These are phyloP conservation scores for Gasterosteus aculeatus DNA, from an alignment of 2,113 vertebrate genomes.

Conservation along the genomic window DNA sequence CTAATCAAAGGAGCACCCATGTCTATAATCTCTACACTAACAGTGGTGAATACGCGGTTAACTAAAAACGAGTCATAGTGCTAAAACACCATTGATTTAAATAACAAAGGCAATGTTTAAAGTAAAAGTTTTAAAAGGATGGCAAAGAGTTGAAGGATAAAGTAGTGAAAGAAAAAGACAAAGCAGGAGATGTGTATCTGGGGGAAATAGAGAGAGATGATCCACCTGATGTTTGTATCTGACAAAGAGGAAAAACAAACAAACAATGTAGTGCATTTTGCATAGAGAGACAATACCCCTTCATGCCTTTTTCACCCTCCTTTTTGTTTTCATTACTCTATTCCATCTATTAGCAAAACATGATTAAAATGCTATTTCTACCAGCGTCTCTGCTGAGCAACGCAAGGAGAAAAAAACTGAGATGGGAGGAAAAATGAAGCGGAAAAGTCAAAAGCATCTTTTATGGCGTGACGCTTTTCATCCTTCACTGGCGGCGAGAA, in stretches of 20 bases:
- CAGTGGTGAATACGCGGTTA: background rate
- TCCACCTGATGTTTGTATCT: conserved; percentile 69
- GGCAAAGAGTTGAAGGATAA: conserved; percentile 34
- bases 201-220: conserved; percentile 64
- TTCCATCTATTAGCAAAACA: conserved; percentile 79
- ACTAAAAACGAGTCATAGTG: conserved; percentile 21
- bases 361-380: conserved; percentile 84
- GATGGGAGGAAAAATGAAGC: conserved; percentile 67
- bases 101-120: conserved; percentile 37
- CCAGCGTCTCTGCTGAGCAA: conserved; percentile 69
- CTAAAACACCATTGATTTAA: conserved; percentile 19
- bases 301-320: conserved; percentile 70
- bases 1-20: conserved; percentile 1
- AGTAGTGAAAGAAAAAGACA: conserved; percentile 54
- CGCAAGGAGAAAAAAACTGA: conserved; percentile 40
- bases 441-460: conserved; percentile 81
- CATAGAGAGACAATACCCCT: conserved; percentile 73
- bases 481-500: conserved; percentile 77
- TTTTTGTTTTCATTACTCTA: conserved; percentile 67
- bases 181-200: conserved; percentile 59
- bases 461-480: conserved; percentile 78
- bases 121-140: conserved; percentile 24
- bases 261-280: conserved; percentile 75
- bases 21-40: conserved; percentile 11
- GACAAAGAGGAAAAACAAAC: conserved; percentile 69